Percentiles rank a stretch among this genome's conserved stretches.
phyloP scores from a whole-genome alignment of 2,888 invertebrate species.

The Lithophane leautieri region DNA sequence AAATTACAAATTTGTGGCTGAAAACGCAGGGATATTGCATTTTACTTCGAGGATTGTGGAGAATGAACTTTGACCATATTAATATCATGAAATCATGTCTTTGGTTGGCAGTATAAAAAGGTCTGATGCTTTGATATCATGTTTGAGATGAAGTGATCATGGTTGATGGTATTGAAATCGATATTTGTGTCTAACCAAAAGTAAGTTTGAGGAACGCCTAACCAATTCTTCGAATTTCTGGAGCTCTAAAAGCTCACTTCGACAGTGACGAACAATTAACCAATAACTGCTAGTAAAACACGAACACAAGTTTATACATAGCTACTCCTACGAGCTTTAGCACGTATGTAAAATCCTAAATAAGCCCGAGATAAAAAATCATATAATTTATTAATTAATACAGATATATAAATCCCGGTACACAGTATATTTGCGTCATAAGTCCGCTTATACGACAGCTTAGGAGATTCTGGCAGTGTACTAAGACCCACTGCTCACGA shows the following conservation, averaged over 20 bases:
- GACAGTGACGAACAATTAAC: slow-evolving; percentile 12
- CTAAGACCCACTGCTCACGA: slow-evolving; percentile 12
- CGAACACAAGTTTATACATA: neutral
- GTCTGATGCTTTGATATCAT: neutral
- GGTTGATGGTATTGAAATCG: neutral
- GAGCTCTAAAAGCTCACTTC: slow-evolving; percentile 3
- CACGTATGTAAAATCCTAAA: neutral
- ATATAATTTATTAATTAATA: slow-evolving; percentile 4
- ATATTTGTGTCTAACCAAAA: neutral
- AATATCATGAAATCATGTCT: neutral
- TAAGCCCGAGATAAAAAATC: slow-evolving; percentile 9
- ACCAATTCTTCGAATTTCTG: slow-evolving; percentile 13
- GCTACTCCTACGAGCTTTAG: neutral
- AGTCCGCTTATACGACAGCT: slow-evolving; percentile 9
- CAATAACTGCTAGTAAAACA: neutral
- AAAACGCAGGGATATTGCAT: slow-evolving; percentile 17
- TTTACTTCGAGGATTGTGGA: neutral
- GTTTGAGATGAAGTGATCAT: neutral
- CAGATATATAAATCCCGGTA: neutral
- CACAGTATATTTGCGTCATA: slow-evolving; percentile 13
- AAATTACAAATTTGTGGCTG: slow-evolving; percentile 35
- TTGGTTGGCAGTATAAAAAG: neutral
- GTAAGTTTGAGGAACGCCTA: neutral
- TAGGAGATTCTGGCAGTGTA: neutral
- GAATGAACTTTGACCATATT: neutral